Conservation (phyloP, 2,888 invertebrate species). For the Melinaea menophilus region DNA sequence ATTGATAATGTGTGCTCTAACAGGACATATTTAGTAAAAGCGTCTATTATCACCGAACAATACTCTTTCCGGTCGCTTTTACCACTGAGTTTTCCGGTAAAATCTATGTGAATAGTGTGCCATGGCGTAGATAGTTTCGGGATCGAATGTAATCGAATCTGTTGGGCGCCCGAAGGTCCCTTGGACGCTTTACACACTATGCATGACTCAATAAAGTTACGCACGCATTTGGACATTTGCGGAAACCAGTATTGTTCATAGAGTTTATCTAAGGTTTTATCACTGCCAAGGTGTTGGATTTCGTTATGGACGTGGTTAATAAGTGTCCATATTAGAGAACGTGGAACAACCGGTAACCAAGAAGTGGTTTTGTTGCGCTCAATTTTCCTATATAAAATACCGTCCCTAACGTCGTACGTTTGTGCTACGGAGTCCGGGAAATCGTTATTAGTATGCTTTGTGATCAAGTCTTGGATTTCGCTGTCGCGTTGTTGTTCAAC, state of each 20-base stretch:
- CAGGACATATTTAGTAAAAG: neutral
- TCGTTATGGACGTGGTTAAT: constrained; percentile 36
- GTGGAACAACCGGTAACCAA: constrained; percentile 37
- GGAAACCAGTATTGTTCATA: constrained; percentile 33
- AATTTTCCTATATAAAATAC: constrained; percentile 23
- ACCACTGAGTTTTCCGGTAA: neutral
- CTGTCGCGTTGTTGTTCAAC: constrained; percentile 31
- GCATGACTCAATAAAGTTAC: constrained; percentile 31
- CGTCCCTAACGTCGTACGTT: constrained; percentile 37
- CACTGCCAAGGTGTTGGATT: constrained; percentile 33
- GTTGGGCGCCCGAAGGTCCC: constrained; percentile 32
- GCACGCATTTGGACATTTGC: constrained; percentile 33
- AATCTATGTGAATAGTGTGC: constrained; percentile 16
- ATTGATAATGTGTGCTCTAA: neutral
- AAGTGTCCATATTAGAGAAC: constrained; percentile 34
- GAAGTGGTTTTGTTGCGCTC: constrained; percentile 25
- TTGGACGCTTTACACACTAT: constrained; percentile 34
- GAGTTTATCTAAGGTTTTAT: constrained; percentile 37
- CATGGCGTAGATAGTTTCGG: constrained; percentile 31
- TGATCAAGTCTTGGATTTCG: constrained; percentile 30
- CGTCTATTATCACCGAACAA: neutral
- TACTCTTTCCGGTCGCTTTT: neutral
- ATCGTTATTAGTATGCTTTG: constrained; percentile 16
- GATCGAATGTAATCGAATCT: constrained; percentile 32
- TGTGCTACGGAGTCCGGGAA: constrained; percentile 18